Evolutionary conservation across 2,888 invertebrate genomes (phyloP).

Genomic region (Embidobia sp.): DNA sequence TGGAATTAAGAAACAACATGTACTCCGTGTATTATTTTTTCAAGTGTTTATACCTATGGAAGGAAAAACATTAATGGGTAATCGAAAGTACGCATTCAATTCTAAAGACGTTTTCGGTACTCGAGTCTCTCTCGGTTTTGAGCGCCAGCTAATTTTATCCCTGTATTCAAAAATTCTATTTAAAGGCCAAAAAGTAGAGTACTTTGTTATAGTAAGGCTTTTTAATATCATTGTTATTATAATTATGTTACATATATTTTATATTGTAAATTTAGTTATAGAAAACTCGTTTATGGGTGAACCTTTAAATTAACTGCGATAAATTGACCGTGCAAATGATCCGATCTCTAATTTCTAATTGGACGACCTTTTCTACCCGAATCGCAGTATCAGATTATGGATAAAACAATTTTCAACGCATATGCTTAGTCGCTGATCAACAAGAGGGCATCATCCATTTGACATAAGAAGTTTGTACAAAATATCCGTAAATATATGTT

Average conservation of each 20-base stretch:
- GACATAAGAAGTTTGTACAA: slow-evolving; percentile 64
- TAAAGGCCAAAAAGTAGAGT: slow-evolving; percentile 28
- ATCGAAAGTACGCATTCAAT: too few species aligned
- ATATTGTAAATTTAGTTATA: slow-evolving; percentile 37
- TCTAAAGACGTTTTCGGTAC: too few species aligned
- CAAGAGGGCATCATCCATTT: slow-evolving; percentile 63
- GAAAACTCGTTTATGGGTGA: slow-evolving; percentile 1
- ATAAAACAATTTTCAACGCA: slow-evolving; percentile 57
- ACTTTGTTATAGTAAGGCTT: slow-evolving; percentile 27
- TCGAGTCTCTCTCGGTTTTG: slow-evolving; percentile 5
- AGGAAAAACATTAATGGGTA: too few species aligned
- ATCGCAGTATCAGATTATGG: too few species aligned
- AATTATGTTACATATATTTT: slow-evolving; percentile 47
- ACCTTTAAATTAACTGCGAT: too few species aligned
- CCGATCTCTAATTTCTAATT: too few species aligned
- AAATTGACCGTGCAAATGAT: too few species aligned
- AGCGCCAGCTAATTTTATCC: not conserved
- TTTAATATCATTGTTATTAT: slow-evolving; percentile 34
- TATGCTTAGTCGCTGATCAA: slow-evolving; percentile 60
- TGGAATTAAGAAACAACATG: slow-evolving; percentile 37
- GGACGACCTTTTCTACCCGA: too few species aligned
- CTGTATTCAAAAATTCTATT: not conserved
- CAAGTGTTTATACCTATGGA: too few species aligned
- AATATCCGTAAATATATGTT: slow-evolving; percentile 63
- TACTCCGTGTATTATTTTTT: slow-evolving; percentile 7